These are phyloP conservation scores for Scaptomyza caliginosa DNA, from an alignment of 2,888 invertebrate species.

Conservation along the genomic window DNA sequence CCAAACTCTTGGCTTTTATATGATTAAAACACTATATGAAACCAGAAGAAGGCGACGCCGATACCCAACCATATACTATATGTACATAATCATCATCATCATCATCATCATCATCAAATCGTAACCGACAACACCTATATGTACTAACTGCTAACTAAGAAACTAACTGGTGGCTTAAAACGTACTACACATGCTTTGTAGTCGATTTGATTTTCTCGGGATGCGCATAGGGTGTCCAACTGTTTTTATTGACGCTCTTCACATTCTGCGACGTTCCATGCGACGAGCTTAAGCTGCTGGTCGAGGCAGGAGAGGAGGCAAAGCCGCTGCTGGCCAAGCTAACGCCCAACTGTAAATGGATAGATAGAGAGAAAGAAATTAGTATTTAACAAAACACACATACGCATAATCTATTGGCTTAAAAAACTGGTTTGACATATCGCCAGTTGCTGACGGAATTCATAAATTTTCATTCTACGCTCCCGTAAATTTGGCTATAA, in stretches of 20 bases:
- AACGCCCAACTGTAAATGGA: slow-evolving; percentile 60
- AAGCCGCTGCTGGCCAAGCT: slow-evolving; percentile 70
- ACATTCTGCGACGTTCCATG: slow-evolving; percentile 25
- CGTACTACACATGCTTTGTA: slow-evolving; percentile 32
- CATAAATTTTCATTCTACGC: slow-evolving; percentile 46
- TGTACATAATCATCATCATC: slow-evolving; percentile 20
- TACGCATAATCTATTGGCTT: slow-evolving; percentile 11
- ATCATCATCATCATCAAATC: neutral
- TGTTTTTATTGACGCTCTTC: slow-evolving; percentile 21
- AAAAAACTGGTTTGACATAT: slow-evolving; percentile 44
- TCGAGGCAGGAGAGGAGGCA: slow-evolving; percentile 50
- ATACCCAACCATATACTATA: slow-evolving; percentile 44
- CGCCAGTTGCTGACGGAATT: slow-evolving; percentile 23
- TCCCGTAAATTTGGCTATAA: slow-evolving; percentile 40
- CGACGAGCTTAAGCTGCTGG: slow-evolving; percentile 37
- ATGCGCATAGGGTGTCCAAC: slow-evolving; percentile 46
- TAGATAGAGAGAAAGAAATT: slow-evolving; percentile 33
- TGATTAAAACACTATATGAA: slow-evolving; percentile 40
- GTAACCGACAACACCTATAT: slow-evolving; percentile 56
- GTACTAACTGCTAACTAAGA: slow-evolving; percentile 33
- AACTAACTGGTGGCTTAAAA: slow-evolving; percentile 15
- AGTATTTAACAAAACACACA: slow-evolving; percentile 39
- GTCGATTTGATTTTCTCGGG: slow-evolving; percentile 26
- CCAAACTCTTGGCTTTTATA: slow-evolving; percentile 41
- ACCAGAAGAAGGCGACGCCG: slow-evolving; percentile 48